These are phyloP conservation scores for Zaprionus lachaisei DNA, from an alignment of 1,140 invertebrate genomes.

Conservation along the genomic window DNA sequence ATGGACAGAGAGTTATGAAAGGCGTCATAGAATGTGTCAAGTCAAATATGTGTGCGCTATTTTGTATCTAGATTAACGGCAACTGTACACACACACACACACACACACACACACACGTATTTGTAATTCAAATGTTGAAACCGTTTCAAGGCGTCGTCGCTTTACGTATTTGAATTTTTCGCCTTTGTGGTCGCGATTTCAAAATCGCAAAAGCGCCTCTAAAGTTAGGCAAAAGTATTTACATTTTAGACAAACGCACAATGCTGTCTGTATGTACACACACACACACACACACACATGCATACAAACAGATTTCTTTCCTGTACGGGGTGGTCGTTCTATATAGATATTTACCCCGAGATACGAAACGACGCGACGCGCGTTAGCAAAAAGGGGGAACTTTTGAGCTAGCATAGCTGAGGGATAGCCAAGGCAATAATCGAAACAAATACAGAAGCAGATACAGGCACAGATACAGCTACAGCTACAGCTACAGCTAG, in stretches of 20 bases:
- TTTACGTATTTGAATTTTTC: conserved; percentile 65
- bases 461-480: conserved; percentile 33
- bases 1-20: conserved; percentile 40
- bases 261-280: conserved; percentile 53
- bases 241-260: conserved; percentile 64
- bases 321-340: conserved; percentile 21
- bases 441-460: conserved; percentile 40
- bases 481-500: conserved; percentile 33
- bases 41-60: conserved; percentile 49
- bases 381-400: conserved; percentile 41
- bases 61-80: conserved; percentile 54
- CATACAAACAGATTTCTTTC: background rate
- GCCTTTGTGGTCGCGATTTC: conserved; percentile 50
- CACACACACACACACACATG: conserved; percentile 9
- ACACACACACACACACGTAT: conserved; percentile 21
- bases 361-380: conserved; percentile 41
- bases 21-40: conserved; percentile 53
- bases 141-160: conserved; percentile 46
- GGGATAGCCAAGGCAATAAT: conserved; percentile 70
- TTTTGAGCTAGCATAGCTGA: conserved; percentile 41
- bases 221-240: conserved; percentile 79
- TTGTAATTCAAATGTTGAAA: conserved; percentile 68
- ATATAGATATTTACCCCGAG: conserved; percentile 68
- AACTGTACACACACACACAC: conserved; percentile 39
- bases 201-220: conserved; percentile 62